Conservation (phyloP, 2,888 invertebrate genomes). For the Eupeodes latifasciatus region DNA sequence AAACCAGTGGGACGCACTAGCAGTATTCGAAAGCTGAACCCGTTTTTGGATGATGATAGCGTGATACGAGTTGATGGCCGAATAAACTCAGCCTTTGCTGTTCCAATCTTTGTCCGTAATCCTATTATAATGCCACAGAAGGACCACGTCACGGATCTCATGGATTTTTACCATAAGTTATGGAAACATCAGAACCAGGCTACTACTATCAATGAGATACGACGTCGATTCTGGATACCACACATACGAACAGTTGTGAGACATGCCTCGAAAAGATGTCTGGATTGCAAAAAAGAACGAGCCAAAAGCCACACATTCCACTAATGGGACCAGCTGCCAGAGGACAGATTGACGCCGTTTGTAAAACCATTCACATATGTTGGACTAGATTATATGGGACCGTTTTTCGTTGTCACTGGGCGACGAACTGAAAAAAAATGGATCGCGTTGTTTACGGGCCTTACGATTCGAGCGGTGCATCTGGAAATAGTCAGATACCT, state of each 20-base stretch:
- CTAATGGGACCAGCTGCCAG: constrained; percentile 65
- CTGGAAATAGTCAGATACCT: too few relatives aligned
- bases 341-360: constrained; percentile 48
- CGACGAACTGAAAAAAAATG: neutral
- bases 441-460: too few relatives aligned
- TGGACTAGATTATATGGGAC: constrained; percentile 64
- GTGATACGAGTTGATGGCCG: constrained; percentile 3
- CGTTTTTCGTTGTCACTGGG: constrained; percentile 3
- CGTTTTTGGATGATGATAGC: neutral
- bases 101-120: neutral
- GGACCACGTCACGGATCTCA: constrained; percentile 23
- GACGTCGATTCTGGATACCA: constrained; percentile 27
- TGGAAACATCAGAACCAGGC: constrained; percentile 19
- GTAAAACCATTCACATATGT: constrained; percentile 55
- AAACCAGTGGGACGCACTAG: neutral
- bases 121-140: constrained; percentile 22
- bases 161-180: constrained; percentile 7
- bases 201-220: constrained; percentile 33
- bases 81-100: constrained; percentile 7
- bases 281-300: constrained; percentile 8
- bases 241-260: constrained; percentile 16
- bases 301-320: constrained; percentile 44
- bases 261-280: constrained; percentile 25
- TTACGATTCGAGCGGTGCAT: too few relatives aligned
- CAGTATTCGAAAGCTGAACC: neutral